Evolutionary conservation across 1,140 invertebrate species (phyloP).

Genomic region (Sitophilus oryzae): DNA sequence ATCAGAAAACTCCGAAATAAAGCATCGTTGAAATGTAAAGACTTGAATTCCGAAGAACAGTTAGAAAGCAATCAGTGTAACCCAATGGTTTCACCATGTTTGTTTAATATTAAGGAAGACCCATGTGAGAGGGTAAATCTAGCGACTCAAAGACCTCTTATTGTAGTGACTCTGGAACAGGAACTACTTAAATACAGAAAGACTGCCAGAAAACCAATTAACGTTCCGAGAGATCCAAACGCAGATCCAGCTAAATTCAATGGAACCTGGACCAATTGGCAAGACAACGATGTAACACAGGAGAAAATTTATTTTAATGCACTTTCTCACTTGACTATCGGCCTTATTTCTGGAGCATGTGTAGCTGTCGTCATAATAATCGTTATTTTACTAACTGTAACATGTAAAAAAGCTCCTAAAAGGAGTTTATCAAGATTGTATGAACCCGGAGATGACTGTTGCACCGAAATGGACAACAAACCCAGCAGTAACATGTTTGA

Average conservation of each 20-base stretch:
- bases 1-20: slow-evolving; percentile 43
- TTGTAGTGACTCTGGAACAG: slow-evolving; percentile 47
- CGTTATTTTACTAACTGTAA: slow-evolving; percentile 15
- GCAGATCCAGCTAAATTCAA: slow-evolving; percentile 53
- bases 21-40: slow-evolving; percentile 44
- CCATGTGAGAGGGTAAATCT: slow-evolving; percentile 74
- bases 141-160: slow-evolving; percentile 44
- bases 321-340: slow-evolving; percentile 30
- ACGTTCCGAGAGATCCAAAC: slow-evolving; percentile 48
- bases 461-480: slow-evolving; percentile 1
- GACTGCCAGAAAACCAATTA: slow-evolving; percentile 48
- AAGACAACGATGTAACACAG: slow-evolving; percentile 40
- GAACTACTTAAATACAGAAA: slow-evolving; percentile 45
- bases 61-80: slow-evolving; percentile 51
- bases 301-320: slow-evolving; percentile 23
- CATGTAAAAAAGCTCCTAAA: slow-evolving; percentile 16
- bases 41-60: slow-evolving; percentile 24
- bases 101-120: slow-evolving; percentile 68
- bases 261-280: slow-evolving; percentile 54
- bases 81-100: slow-evolving; percentile 54
- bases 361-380: slow-evolving; percentile 28
- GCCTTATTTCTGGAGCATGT: slow-evolving; percentile 31
- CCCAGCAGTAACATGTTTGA: slow-evolving; percentile 8
- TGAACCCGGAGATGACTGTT: slow-evolving; percentile 2
- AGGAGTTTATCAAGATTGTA: slow-evolving; percentile 1